phyloP scores from a whole-genome alignment of 2,113 vertebrate species.

The Pavo muticus region DNA sequence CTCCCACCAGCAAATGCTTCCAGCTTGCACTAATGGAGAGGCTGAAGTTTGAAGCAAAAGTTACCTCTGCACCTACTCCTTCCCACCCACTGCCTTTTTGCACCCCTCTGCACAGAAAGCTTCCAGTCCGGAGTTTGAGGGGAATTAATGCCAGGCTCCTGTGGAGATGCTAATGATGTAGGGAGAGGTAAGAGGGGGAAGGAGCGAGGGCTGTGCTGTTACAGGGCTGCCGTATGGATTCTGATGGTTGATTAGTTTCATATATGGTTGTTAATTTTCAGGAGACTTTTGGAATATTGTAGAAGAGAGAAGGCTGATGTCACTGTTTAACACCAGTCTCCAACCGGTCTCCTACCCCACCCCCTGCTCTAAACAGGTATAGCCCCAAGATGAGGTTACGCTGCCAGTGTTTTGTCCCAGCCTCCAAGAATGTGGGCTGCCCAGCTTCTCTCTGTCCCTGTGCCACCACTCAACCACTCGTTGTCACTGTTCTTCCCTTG shows the following conservation, averaged over 20 bases:
- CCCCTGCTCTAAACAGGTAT: too few species aligned
- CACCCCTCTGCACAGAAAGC: not conserved
- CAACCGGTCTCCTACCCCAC: not conserved
- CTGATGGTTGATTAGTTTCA: accelerated
- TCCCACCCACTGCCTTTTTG: not conserved
- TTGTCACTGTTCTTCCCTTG: not conserved
- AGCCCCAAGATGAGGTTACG: not conserved
- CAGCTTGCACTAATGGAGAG: conserved; percentile 1
- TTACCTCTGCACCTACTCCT: conserved; percentile 22
- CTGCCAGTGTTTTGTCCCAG: not conserved
- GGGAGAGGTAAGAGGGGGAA: not conserved
- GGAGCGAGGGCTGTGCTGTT: not conserved
- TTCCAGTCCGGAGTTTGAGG: accelerated
- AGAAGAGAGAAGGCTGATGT: not conserved
- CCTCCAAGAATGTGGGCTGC: accelerated
- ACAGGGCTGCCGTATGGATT: not conserved
- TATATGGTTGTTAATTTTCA: accelerated
- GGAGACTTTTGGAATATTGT: not conserved
- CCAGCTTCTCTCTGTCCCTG: not conserved
- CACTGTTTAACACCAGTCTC: accelerated
- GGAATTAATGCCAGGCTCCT: not conserved
- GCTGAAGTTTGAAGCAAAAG: not conserved
- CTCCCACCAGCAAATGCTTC: conserved; percentile 69
- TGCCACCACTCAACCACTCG: not conserved
- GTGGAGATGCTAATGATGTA: not conserved